Base-by-base conservation (phyloP, 92 coral and sea anemone genomes). In the Porites divaricata region DNA sequence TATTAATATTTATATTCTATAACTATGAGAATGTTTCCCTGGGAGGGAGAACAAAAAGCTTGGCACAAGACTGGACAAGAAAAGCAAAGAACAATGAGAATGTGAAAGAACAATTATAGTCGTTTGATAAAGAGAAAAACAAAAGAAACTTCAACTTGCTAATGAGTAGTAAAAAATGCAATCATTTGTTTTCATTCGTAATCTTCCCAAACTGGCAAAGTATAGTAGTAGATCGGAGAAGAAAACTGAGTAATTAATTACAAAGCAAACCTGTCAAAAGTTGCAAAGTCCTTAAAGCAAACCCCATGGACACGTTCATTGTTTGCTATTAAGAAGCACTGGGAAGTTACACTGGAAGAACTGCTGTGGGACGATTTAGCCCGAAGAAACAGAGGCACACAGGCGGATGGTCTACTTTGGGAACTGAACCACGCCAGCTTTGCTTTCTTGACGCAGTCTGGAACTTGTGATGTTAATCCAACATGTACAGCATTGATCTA, bases 401-500 rank as follows among this genome's bases (percentile, higher is more conserved):
- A 49, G 66, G 88, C 81, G 41, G 63, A 51, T 14, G 86, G 86
- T 48, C 81, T 84, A 57, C 8, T 49, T 25, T n/a, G 48, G 35
- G 74, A 73, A 17, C 70, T 79, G 80, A 85, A 85, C 76, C 89
- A 89, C 3, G 77, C 79, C 16, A 89, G 63, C 26, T n/a, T 67
- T 71, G 89, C 92, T 22, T 80, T 79, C 41, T 86, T 58, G 17
- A 89, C 83, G 50, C 77, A 76, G 23, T 66, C 83, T 16, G 89
- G 89, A 67, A 75, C 61, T 63, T 79, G 87, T 49, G 87, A 41
- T 7, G 70, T 54, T 67, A 88, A 79, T 66, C 93, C 88, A 53
- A 92, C 85, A 66, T 84, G 58, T 45, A 93, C 81, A 13, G 96
- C 89, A 68, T 90, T 85, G 13, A 93, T 70, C 96, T 92, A 80